These are phyloP conservation scores for Drosophila ficusphila DNA, from an alignment of 1,140 invertebrate genomes.

Conservation along the genomic window DNA sequence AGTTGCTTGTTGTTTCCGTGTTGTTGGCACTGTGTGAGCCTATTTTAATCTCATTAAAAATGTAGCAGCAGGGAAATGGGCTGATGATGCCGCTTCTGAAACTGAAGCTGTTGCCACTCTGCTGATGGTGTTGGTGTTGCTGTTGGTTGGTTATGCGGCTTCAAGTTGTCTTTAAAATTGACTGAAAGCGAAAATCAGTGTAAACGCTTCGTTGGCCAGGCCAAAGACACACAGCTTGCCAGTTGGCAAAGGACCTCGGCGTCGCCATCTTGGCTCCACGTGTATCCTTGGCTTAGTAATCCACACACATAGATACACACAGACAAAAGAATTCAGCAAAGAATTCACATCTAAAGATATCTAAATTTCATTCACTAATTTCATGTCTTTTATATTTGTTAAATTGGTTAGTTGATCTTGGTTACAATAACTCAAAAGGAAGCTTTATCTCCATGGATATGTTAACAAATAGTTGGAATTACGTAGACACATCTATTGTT, in stretches of 20 bases:
- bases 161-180: conserved; percentile 81
- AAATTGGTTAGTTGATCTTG: too few species aligned
- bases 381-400: too few species aligned
- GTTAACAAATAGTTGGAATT: too few species aligned
- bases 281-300: conserved; percentile 46
- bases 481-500: too few species aligned
- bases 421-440: too few species aligned
- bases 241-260: conserved; percentile 26
- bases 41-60: conserved; percentile 83
- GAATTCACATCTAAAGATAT: too few species aligned
- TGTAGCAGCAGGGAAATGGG: conserved; percentile 74
- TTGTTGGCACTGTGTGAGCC: conserved; percentile 68
- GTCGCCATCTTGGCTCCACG: conserved; percentile 61
- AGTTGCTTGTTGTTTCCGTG: conserved; percentile 44
- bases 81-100: conserved; percentile 33
- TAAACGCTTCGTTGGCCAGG: conserved; percentile 70
- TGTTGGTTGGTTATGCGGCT: conserved; percentile 70
- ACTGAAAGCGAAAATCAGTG: conserved; percentile 81
- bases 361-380: too few species aligned
- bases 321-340: not conserved
- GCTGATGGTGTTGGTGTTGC: conserved; percentile 49
- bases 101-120: conserved; percentile 12
- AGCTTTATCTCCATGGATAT: too few species aligned
- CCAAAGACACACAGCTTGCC: conserved; percentile 31
- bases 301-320: conserved; percentile 22